Evolutionary conservation across 30 jellyfish, hydroid and myxozoan genomes (phyloP).

Genomic region (Turritopsis dohrnii): DNA sequence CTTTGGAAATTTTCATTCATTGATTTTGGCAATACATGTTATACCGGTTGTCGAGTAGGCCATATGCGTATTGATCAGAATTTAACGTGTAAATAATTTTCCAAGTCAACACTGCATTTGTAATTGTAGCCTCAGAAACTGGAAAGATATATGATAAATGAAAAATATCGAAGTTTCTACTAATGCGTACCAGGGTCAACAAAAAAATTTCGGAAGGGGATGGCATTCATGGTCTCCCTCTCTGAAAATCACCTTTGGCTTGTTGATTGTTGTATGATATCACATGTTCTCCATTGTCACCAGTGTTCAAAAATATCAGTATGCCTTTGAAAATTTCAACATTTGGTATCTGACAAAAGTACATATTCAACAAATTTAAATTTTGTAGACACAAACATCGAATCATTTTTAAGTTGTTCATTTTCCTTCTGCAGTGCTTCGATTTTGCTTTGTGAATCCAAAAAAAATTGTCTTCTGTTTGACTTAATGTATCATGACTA

Average conservation of each 20-base stretch:
- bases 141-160: background rate
- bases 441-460: too few species aligned
- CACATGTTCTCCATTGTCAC: constrained; percentile 6
- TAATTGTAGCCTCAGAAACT: constrained; percentile 5
- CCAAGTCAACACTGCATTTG: constrained; percentile 9
- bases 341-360: constrained; percentile 9
- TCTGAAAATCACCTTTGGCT: constrained; percentile 3
- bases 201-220: constrained; percentile 2
- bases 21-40: constrained; percentile 5
- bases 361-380: background rate
- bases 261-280: constrained; percentile 1
- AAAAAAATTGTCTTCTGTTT: too few species aligned
- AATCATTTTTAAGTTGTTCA: constrained; percentile 8
- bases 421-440: too few species aligned
- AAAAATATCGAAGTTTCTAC: background rate
- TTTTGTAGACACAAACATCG: background rate
- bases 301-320: constrained; percentile 7
- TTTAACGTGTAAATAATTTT: background rate
- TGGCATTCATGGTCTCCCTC: background rate
- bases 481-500: too few species aligned
- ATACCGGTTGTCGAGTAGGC: constrained; percentile 4
- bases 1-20: background rate
- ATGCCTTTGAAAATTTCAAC: constrained; percentile 5
- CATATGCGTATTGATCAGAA: constrained; percentile 2
- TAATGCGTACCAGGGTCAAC: constrained; percentile 15